Conservation (phyloP, 2,113 vertebrate species). For the Lamprologus callipterus region DNA sequence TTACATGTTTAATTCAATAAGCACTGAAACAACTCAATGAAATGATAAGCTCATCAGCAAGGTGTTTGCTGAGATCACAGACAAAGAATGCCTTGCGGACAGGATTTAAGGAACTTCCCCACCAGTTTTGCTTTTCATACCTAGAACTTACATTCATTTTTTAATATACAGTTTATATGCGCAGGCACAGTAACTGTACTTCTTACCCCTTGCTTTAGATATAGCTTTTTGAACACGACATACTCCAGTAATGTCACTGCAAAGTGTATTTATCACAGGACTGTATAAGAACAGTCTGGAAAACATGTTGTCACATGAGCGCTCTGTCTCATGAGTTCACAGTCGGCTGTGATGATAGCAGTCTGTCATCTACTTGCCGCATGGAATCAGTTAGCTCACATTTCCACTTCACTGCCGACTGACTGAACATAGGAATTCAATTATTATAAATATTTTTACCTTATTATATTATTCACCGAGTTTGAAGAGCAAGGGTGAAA, state of each 20-base stretch:
- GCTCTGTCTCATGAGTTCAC: not conserved
- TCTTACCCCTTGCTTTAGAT: not conserved
- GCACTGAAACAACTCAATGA: not conserved
- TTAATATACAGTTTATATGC: not conserved
- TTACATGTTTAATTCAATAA: not conserved
- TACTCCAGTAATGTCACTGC: not conserved
- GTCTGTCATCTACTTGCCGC: not conserved
- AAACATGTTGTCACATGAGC: constrained; percentile 6
- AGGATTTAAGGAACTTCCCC: not conserved
- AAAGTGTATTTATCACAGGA: not conserved
- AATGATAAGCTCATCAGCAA: not conserved
- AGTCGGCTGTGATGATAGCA: not conserved
- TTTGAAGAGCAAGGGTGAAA: not conserved
- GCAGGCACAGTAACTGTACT: not conserved
- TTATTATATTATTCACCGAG: not conserved
- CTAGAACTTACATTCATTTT: not conserved
- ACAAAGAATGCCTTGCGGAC: not conserved
- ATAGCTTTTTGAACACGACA: not conserved
- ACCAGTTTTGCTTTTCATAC: not conserved
- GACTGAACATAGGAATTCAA: accelerated
- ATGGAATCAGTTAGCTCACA: not conserved
- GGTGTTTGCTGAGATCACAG: not conserved
- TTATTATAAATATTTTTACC: not conserved
- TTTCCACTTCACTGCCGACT: no score
- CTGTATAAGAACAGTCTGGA: not conserved